Conservation (phyloP, 2,888 invertebrate genomes). For the Noctua pronuba region DNA sequence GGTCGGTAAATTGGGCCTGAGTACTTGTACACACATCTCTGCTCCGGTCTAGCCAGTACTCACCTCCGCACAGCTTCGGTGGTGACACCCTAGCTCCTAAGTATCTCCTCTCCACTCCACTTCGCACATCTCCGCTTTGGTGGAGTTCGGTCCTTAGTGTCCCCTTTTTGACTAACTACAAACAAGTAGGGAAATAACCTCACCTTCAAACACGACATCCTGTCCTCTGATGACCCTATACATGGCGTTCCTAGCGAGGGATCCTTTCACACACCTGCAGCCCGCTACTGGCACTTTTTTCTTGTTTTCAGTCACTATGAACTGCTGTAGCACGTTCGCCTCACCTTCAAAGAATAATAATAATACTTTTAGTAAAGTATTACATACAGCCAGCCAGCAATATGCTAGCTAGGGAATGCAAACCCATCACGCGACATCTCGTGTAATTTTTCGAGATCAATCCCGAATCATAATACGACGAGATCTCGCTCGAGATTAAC, state of each 20-base stretch:
- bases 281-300: constrained; percentile 97
- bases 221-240: constrained; percentile 93
- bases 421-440: too few relatives aligned
- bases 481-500: too few relatives aligned
- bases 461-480: too few relatives aligned
- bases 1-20: too few relatives aligned
- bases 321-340: constrained; percentile 96
- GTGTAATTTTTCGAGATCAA: too few relatives aligned
- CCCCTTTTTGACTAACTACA: background rate
- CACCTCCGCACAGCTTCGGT: too few relatives aligned
- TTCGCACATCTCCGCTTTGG: background rate
- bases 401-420: too few relatives aligned
- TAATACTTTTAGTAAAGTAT: background rate
- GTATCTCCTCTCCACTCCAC: background rate
- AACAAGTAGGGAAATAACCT: background rate
- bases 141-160: background rate
- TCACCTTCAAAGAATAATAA: constrained; percentile 90
- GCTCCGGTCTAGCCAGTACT: too few relatives aligned
- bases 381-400: background rate
- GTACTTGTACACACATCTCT: too few relatives aligned
- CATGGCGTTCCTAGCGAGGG: constrained; percentile 91
- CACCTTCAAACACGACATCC: constrained; percentile 93
- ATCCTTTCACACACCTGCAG: constrained; percentile 95
- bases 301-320: constrained; percentile 94
- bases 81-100: background rate